Base-by-base conservation (phyloP, 2,797 vertebrate species). In the Lophotriccus pileatus region DNA sequence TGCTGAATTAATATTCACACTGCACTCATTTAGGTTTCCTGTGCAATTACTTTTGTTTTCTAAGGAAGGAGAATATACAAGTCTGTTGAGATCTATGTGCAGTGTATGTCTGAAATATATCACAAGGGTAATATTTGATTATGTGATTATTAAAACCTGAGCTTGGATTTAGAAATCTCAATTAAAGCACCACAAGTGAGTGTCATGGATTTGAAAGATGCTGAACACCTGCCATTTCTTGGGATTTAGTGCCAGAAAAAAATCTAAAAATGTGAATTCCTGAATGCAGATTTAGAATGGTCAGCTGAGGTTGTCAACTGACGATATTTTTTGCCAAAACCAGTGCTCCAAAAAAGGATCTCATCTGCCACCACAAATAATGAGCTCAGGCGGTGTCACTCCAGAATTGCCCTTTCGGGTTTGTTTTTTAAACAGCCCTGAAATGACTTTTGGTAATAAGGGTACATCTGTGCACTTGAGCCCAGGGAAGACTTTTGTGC, bases 401-500 rank as follows among this genome's bases (percentile, higher is more conserved):
- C 43, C 41, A 59, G 50, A 75, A 67, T 56, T 86, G 69, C n/a
- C 27, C 69, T 76, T 87, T 68, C 7, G n/a, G 25, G 25, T 86
- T 91, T 95, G 59, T 81, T 89, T 91, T 93, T 69, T 66, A 79
- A 86, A 86, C 62, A 82, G 55, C 55, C 50, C 46, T 81, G 59
- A 60, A 53, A 88, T 91, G 32, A 30, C 68, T 94, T 76, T 68
- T 88, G 59, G 13, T 86, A 47, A n/a, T 37, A 22, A 25, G 53
- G 14, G 7, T 69, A 13, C 27, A 53, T 85, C 41, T 83, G 53
- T 64, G 53, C n/a, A 6, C 91, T 86, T 81, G 58, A 91, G 76
- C 69, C 66, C 47, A 30, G 28, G 64, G 36, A 92, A 85, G 83
- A 75, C 23, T 70, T 87, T 39, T 72, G 28, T 75, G 58, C 46